phyloP scores from a whole-genome alignment of 2,113 vertebrate genomes.

The Brienomyrus brachyistius region DNA sequence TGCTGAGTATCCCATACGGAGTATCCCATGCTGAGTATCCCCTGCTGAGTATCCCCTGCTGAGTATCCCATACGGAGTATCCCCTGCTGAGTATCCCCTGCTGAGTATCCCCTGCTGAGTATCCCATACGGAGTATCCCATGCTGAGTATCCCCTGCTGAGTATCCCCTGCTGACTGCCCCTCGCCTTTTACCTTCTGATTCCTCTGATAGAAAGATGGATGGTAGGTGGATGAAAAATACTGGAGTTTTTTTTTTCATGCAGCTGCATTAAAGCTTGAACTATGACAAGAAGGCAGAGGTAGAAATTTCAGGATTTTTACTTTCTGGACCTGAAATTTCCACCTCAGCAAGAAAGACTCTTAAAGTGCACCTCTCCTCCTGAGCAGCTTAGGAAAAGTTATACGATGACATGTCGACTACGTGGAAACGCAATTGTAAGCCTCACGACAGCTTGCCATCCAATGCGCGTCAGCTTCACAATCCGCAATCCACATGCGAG shows the following conservation, averaged over 20 bases:
- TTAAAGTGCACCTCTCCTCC: not conserved
- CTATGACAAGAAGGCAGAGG: not conserved
- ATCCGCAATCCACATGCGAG: not conserved
- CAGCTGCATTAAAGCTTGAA: not conserved
- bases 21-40: no score
- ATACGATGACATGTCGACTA: no score
- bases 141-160: no score
- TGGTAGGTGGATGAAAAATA: not conserved
- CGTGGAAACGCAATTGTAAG: not conserved
- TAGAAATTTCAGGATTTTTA: not conserved
- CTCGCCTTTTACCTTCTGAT: not conserved
- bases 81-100: not conserved
- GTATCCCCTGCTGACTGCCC: not conserved
- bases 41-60: not conserved
- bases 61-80: not conserved
- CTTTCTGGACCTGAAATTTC: not conserved
- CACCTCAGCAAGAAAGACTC: not conserved
- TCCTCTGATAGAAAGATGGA: not conserved
- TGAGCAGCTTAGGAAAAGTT: not conserved
- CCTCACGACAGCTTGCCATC: not conserved
- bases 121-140: no score
- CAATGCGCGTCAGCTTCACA: not conserved
- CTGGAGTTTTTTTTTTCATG: not conserved
- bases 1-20: no score
- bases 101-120: not conserved